Evolutionary conservation across 2,113 vertebrate genomes (phyloP), one percentile per base, ranked within the genome.

Genomic region (Periophthalmus modestus): DNA sequence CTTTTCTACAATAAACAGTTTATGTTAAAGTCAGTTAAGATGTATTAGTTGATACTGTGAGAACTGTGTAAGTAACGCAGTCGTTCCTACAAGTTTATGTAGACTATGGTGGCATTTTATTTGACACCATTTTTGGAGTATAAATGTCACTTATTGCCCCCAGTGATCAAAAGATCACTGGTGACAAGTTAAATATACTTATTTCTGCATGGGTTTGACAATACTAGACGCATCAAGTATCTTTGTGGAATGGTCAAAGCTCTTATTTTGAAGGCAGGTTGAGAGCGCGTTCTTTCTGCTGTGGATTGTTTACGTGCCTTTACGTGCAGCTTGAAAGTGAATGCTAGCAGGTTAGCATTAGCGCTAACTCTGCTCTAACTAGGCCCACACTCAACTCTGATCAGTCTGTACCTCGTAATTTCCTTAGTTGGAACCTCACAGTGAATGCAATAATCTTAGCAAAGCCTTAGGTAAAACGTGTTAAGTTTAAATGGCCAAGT

Each of bases 301-400:
- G 6, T 43, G 39, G 7, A 10, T 43, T 9, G 0, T 6, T 2
- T 5, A 52, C 80, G 83, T 24, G 75, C 48, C 81, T 83, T 86
- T 7, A 55, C 15, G 48, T 50, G 33, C 9, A 33, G 21, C 72
- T 59, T 21, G 36, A 71, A 62, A 61, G 68, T 23, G 59, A 62
- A 24, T 36, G 81, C 84, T 88, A 72, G 4, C 50, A 62, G 24
- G 79, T 65, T 91, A 89, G 85, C 88, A 72, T 36, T 66, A 43
- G 28, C 69, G 24, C 34, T 68, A 54, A 54, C 66, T 1, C 46
- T 67, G 62, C 65, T 48, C 3, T 9, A 33, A 58, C 47, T 34
- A 1, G 58, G 74, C 73, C 61, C 74, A 48, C 39, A 9, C 33
- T 61, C 10, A 19, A 28, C 11, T 7, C 7, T 55, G 11, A 39